Evolutionary conservation across 2,113 vertebrate species (phyloP), one percentile per base, ranked within the genome.

Genomic region (Grus americana): DNA sequence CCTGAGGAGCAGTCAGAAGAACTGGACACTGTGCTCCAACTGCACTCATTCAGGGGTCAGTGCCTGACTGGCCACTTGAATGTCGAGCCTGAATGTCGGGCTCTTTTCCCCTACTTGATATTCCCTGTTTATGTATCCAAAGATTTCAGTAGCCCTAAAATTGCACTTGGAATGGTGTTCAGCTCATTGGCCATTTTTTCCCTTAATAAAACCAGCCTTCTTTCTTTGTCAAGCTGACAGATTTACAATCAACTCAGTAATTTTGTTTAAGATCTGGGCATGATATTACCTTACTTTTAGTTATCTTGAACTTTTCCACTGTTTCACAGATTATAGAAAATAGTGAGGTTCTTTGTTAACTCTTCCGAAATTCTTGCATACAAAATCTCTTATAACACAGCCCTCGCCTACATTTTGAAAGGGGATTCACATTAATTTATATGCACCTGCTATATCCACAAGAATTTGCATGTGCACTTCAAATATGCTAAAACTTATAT

Each of bases 11-110:
- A 27, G 27, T n/a, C 36, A 86, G 55, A 40, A 90, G 63, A 73
- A 66, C 20, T 29, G 40, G 42, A n/a, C 11, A 18, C 21, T 1
- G 1, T 26, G 6, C 15, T 73, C 40, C 88, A 40, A 0, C 21
- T 23, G 6, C 30, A n/a, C 34, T 66, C 10, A 4, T 81, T 59
- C 29, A 24, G 13, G 29, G 26, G 8, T 65, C 24, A 29, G 34
- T 44, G 11, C 4, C 7, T 82, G 52, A 29, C 18, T 34, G 36
- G 13, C 5, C 18, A 0, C 52, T 74, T 52, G 52, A 89, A 55
- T 27, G 20, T 2, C 2, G 6, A 83, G 6, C 15, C 55, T 62
- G 70, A 87, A 17, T 30, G 49, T 23, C 27, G 47, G 30, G 5
- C 6, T 81, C 9, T 73, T 42, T 22, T 52, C 26, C 16, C 1